Conservation (phyloP, 2,888 invertebrate species). For the Chydorus sphaericus region DNA sequence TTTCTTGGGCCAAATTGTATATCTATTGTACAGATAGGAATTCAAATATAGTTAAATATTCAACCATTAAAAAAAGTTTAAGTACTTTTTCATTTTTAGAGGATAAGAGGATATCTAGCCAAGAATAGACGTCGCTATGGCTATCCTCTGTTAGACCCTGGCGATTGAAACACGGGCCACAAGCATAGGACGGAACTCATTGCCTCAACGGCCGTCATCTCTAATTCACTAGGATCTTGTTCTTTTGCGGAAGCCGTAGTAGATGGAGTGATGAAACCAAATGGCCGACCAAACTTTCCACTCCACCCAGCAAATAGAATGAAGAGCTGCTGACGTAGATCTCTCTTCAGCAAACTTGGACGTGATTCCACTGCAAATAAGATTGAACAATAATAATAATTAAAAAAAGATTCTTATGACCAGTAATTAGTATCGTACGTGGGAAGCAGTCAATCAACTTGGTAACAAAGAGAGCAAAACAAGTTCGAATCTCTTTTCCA, state of each 20-base stretch:
- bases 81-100: slow-evolving; percentile 37
- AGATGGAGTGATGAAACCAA: slow-evolving; percentile 17
- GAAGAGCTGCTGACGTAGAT: slow-evolving; percentile 73
- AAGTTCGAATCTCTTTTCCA: slow-evolving; percentile 75
- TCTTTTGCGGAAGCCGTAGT: neutral
- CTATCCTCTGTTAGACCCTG: slow-evolving; percentile 77
- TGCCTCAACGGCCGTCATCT: slow-evolving; percentile 50
- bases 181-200: slow-evolving; percentile 91
- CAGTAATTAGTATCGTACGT: slow-evolving; percentile 33
- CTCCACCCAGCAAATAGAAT: slow-evolving; percentile 88
- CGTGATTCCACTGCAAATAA: slow-evolving; percentile 72
- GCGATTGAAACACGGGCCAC: slow-evolving; percentile 86
- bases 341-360: slow-evolving; percentile 67
- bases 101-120: slow-evolving; percentile 80
- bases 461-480: slow-evolving; percentile 85
- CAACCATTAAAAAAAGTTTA: neutral
- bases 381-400: slow-evolving; percentile 12
- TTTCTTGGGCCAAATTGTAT: slow-evolving; percentile 79
- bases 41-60: neutral
- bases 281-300: slow-evolving; percentile 62
- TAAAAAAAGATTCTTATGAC: neutral
- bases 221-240: slow-evolving; percentile 26
- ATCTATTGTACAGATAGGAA: slow-evolving; percentile 44
- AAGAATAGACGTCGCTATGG: slow-evolving; percentile 59
- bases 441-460: slow-evolving; percentile 89